phyloP scores from a whole-genome alignment of 2,888 invertebrate genomes.

The Limenitis camilla region DNA sequence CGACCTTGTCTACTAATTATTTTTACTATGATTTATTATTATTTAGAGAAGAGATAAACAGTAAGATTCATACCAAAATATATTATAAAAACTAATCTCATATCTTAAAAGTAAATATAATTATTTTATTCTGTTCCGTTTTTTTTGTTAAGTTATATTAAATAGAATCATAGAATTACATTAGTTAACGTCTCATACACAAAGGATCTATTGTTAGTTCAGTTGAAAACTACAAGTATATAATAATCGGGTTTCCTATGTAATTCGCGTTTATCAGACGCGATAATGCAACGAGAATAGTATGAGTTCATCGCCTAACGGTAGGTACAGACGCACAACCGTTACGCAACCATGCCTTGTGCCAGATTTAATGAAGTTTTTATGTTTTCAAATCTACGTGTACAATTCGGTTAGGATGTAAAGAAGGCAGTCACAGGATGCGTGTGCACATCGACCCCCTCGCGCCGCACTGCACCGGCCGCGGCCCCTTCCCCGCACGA shows the following conservation, averaged over 20 bases:
- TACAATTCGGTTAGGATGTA: background rate
- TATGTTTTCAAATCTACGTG: constrained; percentile 4
- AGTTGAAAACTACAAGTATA: background rate
- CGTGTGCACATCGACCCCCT: constrained; percentile 32
- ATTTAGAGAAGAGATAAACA: no score
- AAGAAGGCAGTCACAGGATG: constrained; percentile 28
- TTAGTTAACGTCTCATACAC: background rate
- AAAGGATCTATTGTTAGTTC: constrained; percentile 1
- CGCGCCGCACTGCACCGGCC: constrained; percentile 23
- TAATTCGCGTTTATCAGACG: constrained; percentile 8
- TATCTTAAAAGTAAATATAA: no score
- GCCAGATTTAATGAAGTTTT: constrained; percentile 37
- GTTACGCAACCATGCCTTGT: constrained; percentile 58
- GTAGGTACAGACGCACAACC: constrained; percentile 33
- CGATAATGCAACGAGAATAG: constrained; percentile 14
- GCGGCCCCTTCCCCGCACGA: constrained; percentile 35
- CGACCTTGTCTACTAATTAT: no score
- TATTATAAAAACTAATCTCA: no score
- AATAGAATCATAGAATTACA: no score
- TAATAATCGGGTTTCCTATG: constrained; percentile 4
- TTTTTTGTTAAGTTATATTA: no score
- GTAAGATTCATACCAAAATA: no score
- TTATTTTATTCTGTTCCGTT: no score
- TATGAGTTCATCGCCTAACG: constrained; percentile 11
- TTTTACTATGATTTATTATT: no score